A percentile compares a stretch with the other conserved stretches of the same genome.
These are phyloP conservation scores for Caenorhabditis japonica DNA, from an alignment of 2,888 invertebrate species.

Conservation along the genomic window DNA sequence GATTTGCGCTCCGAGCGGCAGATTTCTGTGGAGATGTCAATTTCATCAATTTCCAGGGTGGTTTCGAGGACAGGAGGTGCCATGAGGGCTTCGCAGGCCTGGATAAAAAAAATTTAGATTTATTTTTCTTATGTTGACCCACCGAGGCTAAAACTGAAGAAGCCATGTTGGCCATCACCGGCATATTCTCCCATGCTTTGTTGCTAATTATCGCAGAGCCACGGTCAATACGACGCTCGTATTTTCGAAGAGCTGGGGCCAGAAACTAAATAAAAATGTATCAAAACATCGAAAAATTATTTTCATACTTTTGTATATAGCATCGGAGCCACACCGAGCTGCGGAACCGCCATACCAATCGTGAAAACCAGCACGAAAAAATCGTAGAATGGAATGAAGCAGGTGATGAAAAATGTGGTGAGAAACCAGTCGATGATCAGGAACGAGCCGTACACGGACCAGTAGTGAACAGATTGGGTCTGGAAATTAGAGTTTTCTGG, in stretches of 20 bases:
- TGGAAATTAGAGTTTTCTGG: conserved; percentile 6
- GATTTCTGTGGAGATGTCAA: too few species aligned
- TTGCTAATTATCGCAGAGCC: not conserved
- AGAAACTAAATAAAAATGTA: conserved; percentile 14
- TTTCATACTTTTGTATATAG: conserved; percentile 35
- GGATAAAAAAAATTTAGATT: conserved; percentile 1
- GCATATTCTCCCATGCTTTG: conserved; percentile 17
- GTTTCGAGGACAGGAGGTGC: too few species aligned
- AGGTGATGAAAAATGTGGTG: conserved; percentile 36
- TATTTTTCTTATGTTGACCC: too few species aligned
- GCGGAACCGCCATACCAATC: conserved; percentile 28
- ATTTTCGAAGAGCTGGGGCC: conserved; percentile 38
- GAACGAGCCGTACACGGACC: conserved; percentile 44
- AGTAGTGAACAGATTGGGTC: conserved; percentile 32
- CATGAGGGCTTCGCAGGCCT: too few species aligned
- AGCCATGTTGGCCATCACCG: conserved; percentile 8
- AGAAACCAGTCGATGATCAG: conserved; percentile 35
- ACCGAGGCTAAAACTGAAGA: conserved; percentile 16
- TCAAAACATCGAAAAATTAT: not conserved
- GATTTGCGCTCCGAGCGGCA: too few species aligned
- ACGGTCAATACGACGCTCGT: conserved; percentile 39
- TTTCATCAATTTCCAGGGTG: too few species aligned
- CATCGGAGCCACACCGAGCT: conserved; percentile 25
- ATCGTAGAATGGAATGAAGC: conserved; percentile 48
- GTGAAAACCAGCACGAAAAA: conserved; percentile 29